Evolutionary conservation across 2,113 vertebrate genomes (phyloP).

Genomic region (Phycodurus eques): DNA sequence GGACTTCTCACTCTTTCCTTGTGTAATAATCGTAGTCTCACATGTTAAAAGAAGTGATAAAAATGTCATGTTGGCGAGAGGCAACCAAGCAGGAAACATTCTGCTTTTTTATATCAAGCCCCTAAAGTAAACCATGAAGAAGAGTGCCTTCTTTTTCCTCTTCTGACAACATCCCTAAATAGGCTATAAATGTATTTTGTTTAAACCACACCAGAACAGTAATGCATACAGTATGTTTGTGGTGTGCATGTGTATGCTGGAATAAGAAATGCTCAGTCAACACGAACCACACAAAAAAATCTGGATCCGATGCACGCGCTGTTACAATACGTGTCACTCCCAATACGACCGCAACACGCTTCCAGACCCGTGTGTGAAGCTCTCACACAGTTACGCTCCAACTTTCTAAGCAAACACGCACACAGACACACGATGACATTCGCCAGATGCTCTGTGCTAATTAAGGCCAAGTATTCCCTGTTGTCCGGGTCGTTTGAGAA

Average conservation of each 20-base stretch:
- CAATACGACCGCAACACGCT: conserved; percentile 45
- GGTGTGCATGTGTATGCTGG: conserved; percentile 11
- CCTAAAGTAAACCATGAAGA: conserved; percentile 21
- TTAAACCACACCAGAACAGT: conserved; percentile 11
- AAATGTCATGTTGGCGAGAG: conserved; percentile 34
- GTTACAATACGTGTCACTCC: conserved; percentile 56
- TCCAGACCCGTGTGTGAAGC: conserved; percentile 45
- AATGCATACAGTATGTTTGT: conserved; percentile 14
- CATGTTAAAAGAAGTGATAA: conserved; percentile 30
- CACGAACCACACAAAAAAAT: conserved; percentile 27
- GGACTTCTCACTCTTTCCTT: conserved; percentile 11
- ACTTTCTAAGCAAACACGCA: conserved; percentile 83
- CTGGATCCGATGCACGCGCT: conserved; percentile 30
- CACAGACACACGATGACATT: conserved; percentile 81
- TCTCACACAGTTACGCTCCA: conserved; percentile 62
- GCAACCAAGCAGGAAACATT: conserved; percentile 20
- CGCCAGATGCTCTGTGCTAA: conserved; percentile 87
- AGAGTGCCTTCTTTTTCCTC: conserved; percentile 13
- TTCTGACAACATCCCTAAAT: conserved; percentile 14
- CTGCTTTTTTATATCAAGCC: conserved; percentile 27
- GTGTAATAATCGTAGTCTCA: conserved; percentile 27
- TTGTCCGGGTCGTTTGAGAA: conserved; percentile 78
- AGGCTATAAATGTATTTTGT: background rate
- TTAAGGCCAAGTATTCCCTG: conserved; percentile 81
- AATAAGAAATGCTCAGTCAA: conserved; percentile 28